Evolutionary conservation across 92 coral and sea anemone genomes (phyloP), one percentile per base, ranked within the genome.

Genomic region (Pocillopora meandrina): DNA sequence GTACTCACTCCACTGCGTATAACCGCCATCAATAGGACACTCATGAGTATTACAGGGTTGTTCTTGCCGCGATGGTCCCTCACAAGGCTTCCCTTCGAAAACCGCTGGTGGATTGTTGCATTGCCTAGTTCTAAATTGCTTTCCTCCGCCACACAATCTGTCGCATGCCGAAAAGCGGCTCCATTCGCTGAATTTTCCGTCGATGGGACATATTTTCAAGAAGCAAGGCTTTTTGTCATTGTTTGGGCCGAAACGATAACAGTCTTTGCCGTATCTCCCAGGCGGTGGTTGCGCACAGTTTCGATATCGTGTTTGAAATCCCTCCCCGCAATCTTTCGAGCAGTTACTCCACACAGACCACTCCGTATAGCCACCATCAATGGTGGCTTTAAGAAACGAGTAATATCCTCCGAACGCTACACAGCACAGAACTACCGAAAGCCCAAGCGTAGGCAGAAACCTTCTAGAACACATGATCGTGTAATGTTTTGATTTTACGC

Each of bases 311-410:
- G 76, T 85, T 67, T 89, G 94, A 1, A 89, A 10, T 19, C 94
- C 94, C 61, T 79, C 87, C 9, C 94, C 94, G 76, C 94, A 91
- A 0, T 87, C 77, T 47, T 77, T 75, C 3, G 86, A 68, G 76
- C 94, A 91, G 23, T 88, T 82, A 34, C 92, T 78, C 94, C 94
- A 91, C 10, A 21, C 85, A 6, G 87, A 60, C 94, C 94, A 91
- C 34, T 76, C 84, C 0, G 94, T 84, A 52, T 88, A 91, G 14
- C 88, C 90, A 1, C 86, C 86, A 16, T 83, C 56, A 1, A 23
- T 10, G 11, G 79, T 83, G 10, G 72, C 86, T 3, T 52, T 17
- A 15, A 26, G 60, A 61, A 26, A 83, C 72, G 61, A 64, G 86
- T 61, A 73, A 26, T 83, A 83, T 35, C 71, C 73, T 0, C 72